phyloP scores from a whole-genome alignment of 2,113 vertebrate genomes.

The Zeus faber region DNA sequence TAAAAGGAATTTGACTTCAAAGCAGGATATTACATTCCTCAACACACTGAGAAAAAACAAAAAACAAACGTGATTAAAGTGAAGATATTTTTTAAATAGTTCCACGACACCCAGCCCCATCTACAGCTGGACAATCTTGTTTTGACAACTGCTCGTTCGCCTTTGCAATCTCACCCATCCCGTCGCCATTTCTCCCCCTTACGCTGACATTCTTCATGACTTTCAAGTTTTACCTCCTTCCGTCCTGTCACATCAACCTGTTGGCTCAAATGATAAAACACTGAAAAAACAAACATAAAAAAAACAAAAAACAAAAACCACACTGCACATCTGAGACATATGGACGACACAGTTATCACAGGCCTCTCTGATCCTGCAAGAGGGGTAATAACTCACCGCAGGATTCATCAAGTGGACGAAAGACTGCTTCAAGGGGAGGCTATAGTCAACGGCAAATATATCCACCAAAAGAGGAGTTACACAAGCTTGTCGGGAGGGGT shows the following conservation, averaged over 20 bases:
- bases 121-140: no score
- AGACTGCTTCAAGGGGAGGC: conserved; percentile 31
- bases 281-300: conserved; percentile 38
- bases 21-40: no score
- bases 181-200: conserved; percentile 17
- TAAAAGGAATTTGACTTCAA: no score
- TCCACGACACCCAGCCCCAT: no score
- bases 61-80: no score
- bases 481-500: conserved; percentile 34
- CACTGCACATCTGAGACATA: conserved; percentile 52
- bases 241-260: conserved; percentile 24
- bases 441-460: conserved; percentile 48
- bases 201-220: conserved; percentile 36
- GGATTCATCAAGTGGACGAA: conserved; percentile 35
- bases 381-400: conserved; percentile 51
- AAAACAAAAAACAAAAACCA: conserved; percentile 53
- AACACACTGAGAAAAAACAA: no score
- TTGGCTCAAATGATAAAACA: conserved; percentile 36
- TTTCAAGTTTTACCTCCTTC: conserved; percentile 30
- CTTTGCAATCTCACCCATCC: conserved; percentile 33
- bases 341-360: conserved; percentile 55
- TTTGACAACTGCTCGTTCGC: no score
- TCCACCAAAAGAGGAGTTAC: conserved; percentile 43
- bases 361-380: conserved; percentile 60
- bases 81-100: no score